Conservation (phyloP, 2,797 vertebrate genomes). For the Melanotaenia trifasciata region DNA sequence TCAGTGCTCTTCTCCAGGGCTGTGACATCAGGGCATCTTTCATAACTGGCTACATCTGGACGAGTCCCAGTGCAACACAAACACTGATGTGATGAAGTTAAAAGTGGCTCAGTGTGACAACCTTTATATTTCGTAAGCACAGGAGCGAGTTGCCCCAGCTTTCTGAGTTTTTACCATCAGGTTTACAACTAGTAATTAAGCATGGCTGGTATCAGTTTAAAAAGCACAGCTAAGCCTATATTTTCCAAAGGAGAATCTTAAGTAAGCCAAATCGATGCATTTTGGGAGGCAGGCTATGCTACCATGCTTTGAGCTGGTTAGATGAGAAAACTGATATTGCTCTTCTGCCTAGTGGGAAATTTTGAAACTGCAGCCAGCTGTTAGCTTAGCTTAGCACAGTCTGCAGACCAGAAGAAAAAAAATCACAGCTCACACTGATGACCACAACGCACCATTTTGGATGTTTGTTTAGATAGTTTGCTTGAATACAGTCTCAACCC, state of each 20-base stretch:
- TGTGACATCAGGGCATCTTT: slow-evolving; percentile 73
- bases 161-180: background rate
- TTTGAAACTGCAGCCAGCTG: background rate
- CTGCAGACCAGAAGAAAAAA: background rate
- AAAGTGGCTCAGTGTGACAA: slow-evolving; percentile 41
- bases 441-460: background rate
- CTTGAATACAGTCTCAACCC: too few species aligned
- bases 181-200: slow-evolving; percentile 4
- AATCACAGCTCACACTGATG: background rate
- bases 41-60: slow-evolving; percentile 58
- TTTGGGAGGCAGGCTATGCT: background rate
- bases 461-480: too few species aligned
- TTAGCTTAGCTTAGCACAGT: background rate
- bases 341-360: background rate
- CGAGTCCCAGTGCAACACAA: slow-evolving; percentile 43
- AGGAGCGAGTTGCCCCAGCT: background rate
- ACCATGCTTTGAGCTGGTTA: background rate
- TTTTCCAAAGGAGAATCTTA: background rate
- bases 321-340: background rate
- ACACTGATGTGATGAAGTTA: slow-evolving; percentile 42
- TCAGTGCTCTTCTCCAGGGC: slow-evolving; percentile 75
- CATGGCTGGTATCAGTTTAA: background rate
- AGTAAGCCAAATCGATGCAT: background rate
- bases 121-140: slow-evolving; percentile 19
- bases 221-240: background rate